Evolutionary conservation across 2,888 invertebrate genomes (phyloP).

Genomic region (Listrodromus nycthemerus): DNA sequence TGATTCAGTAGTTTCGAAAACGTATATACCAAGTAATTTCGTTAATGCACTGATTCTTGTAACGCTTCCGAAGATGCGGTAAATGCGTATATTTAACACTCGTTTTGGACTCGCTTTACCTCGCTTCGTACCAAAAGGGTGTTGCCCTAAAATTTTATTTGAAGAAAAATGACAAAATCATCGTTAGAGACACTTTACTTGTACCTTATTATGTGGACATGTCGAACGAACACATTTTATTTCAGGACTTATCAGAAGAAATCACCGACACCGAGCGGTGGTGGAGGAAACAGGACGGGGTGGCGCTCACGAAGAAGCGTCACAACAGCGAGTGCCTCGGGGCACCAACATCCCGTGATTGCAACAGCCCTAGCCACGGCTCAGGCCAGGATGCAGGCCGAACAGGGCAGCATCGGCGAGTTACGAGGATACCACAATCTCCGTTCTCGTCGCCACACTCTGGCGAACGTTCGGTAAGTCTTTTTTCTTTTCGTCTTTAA

Average conservation of each 20-base stretch:
- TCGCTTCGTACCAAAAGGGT: not conserved
- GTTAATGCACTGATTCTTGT: not conserved
- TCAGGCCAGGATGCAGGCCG: constrained; percentile 93
- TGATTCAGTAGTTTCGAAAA: constrained; percentile 20
- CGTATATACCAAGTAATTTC: not conserved
- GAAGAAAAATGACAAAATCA: not conserved
- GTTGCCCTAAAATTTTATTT: not conserved
- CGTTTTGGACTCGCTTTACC: constrained; percentile 38
- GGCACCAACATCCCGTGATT: constrained; percentile 82
- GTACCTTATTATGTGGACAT: constrained; percentile 14
- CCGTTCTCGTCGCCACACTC: constrained; percentile 94
- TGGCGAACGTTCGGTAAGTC: constrained; percentile 97
- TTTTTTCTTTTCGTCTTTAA: not conserved
- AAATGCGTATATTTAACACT: not conserved
- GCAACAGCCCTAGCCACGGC: constrained; percentile 83
- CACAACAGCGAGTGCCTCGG: constrained; percentile 82
- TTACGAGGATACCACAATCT: constrained; percentile 95
- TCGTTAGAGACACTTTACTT: not conserved
- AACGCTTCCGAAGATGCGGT: not conserved
- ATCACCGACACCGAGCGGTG: constrained; percentile 82
- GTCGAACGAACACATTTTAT: constrained; percentile 50
- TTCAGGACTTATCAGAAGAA: constrained; percentile 83
- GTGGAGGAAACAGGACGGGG: constrained; percentile 80
- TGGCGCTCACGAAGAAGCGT: constrained; percentile 83
- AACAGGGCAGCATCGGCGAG: constrained; percentile 96